A percentile compares a stretch with the other conserved stretches of the same genome.
Evolutionary conservation across 1,140 invertebrate species (phyloP).

Genomic region (Chironomus tepperi): DNA sequence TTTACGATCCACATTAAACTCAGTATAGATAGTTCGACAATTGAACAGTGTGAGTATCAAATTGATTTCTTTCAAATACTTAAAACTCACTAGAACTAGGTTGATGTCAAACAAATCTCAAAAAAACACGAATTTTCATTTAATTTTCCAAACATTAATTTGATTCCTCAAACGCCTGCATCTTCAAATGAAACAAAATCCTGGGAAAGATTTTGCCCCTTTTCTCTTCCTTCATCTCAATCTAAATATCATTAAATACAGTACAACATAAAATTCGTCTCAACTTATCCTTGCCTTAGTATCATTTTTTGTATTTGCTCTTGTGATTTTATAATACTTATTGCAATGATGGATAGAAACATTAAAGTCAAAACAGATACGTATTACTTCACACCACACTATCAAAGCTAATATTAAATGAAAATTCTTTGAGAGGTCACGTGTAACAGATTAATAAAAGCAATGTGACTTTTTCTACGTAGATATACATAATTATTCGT

Average conservation of each 20-base stretch:
- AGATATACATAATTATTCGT: slow-evolving; percentile 9
- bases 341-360: slow-evolving; percentile 12
- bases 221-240: not conserved
- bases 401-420: slow-evolving; percentile 9
- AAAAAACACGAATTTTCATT: too few relatives aligned
- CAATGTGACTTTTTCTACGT: not conserved
- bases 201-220: not conserved
- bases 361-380: not conserved
- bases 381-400: not conserved
- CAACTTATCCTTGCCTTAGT: too few relatives aligned
- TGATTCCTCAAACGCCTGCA: too few relatives aligned
- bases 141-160: too few relatives aligned
- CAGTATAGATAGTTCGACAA: too few relatives aligned
- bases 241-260: not conserved
- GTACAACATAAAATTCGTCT: too few relatives aligned
- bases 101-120: too few relatives aligned
- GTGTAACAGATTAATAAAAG: not conserved
- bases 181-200: too few relatives aligned
- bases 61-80: too few relatives aligned
- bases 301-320: not conserved
- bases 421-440: slow-evolving; percentile 12
- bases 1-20: too few relatives aligned
- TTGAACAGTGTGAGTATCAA: too few relatives aligned
- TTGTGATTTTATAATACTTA: slow-evolving; percentile 4
- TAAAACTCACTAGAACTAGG: too few relatives aligned